phyloP scores from a whole-genome alignment of 1,140 invertebrate species.

The Wiebesia pumilae region DNA sequence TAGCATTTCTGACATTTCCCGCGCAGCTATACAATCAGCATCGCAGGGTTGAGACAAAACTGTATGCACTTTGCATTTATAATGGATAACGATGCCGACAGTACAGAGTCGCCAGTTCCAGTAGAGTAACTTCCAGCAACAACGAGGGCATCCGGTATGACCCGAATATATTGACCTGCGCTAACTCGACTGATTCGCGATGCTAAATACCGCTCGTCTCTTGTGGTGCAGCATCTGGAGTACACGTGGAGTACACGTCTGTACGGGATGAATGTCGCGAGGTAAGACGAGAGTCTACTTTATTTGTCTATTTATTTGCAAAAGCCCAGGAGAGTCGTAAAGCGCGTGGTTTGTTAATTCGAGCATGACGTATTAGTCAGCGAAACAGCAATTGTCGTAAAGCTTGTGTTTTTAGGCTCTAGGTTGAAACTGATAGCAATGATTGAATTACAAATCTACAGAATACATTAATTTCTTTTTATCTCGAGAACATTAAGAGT shows the following conservation, averaged over 20 bases:
- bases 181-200: constrained; percentile 9
- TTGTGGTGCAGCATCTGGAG: background rate
- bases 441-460: no score
- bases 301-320: background rate
- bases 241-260: no score
- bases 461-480: no score
- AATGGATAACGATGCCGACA: background rate
- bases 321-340: background rate
- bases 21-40: background rate
- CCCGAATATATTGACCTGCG: background rate
- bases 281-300: background rate
- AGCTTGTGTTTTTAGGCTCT: background rate
- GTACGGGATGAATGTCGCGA: background rate
- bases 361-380: background rate
- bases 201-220: background rate
- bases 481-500: no score
- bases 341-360: background rate
- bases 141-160: background rate
- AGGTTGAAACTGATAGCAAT: no score
- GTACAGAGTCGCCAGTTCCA: background rate
- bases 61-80: background rate
- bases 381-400: background rate
- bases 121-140: background rate
- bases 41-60: background rate
- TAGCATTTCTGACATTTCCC: background rate